Conservation (phyloP, 1,140 invertebrate genomes). For the Aphaenogaster rudis region DNA sequence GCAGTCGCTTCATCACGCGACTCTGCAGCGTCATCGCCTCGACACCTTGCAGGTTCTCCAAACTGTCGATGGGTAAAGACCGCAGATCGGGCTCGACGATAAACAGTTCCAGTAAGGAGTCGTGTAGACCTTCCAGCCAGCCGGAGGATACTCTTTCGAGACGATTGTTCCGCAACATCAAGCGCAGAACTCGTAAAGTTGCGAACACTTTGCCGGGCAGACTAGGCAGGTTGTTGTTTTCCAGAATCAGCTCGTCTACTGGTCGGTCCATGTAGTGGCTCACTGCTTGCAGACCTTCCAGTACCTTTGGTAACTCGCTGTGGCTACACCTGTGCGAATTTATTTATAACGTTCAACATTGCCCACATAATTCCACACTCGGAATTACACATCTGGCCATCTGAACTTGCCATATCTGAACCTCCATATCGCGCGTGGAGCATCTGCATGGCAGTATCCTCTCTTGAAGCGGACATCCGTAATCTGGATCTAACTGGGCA, state of each 20-base stretch:
- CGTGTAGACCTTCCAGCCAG: slow-evolving; percentile 93
- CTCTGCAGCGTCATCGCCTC: slow-evolving; percentile 94
- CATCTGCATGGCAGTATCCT: slow-evolving; percentile 91
- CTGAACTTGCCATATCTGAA: slow-evolving; percentile 90
- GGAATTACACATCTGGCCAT: not conserved
- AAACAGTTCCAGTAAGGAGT: slow-evolving; percentile 92
- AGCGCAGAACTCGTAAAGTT: slow-evolving; percentile 90
- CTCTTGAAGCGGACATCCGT: slow-evolving; percentile 89
- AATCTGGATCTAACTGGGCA: slow-evolving; percentile 80
- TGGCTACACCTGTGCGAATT: slow-evolving; percentile 92
- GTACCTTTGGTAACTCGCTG: slow-evolving; percentile 92
- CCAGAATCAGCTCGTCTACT: slow-evolving; percentile 94
- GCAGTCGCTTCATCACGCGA: slow-evolving; percentile 91
- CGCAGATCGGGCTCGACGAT: slow-evolving; percentile 93
- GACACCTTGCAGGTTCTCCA: slow-evolving; percentile 91
- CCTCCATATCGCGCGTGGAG: slow-evolving; percentile 89
- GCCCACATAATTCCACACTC: not conserved
- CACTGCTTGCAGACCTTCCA: slow-evolving; percentile 91
- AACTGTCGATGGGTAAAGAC: slow-evolving; percentile 92
- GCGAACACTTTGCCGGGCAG: slow-evolving; percentile 93
- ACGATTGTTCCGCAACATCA: slow-evolving; percentile 94
- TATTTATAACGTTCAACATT: not conserved
- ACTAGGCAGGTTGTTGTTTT: slow-evolving; percentile 94
- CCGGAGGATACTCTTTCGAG: slow-evolving; percentile 93
- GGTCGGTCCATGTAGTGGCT: slow-evolving; percentile 90